These are phyloP conservation scores for Xestia c-nigrum DNA, from an alignment of 2,888 invertebrate genomes.

Conservation along the genomic window DNA sequence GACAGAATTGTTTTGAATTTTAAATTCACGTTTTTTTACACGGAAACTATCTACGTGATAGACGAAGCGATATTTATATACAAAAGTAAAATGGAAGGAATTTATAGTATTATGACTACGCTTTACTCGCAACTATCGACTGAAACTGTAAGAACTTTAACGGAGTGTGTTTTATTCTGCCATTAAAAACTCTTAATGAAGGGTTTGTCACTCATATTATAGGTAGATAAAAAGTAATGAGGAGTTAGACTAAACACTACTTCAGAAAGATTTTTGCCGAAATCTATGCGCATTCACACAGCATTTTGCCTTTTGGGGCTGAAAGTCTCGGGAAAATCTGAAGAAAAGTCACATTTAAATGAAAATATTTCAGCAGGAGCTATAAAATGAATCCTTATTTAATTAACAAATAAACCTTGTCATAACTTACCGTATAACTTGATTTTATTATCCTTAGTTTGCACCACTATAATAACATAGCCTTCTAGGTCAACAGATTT, in stretches of 20 bases:
- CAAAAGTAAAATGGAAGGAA: not conserved
- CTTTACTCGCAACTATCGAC: not conserved
- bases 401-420: not conserved
- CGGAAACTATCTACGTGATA: not conserved
- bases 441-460: conserved; percentile 98
- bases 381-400: not conserved
- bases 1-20: not conserved
- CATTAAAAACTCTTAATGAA: not conserved
- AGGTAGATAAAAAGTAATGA: not conserved
- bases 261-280: not conserved
- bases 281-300: not conserved
- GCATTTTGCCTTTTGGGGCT: not conserved
- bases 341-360: not conserved
- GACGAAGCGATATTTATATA: not conserved
- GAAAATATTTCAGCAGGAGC: not conserved
- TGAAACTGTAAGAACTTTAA: not conserved
- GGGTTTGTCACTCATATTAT: not conserved
- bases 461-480: conserved; percentile 98
- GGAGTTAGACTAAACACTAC: not conserved
- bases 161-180: not conserved
- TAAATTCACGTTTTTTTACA: too few relatives aligned
- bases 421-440: conserved; percentile 95
- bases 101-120: not conserved
- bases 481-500: conserved; percentile 97
- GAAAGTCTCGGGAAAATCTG: not conserved